Percentiles rank a stretch among this genome's conserved stretches.
Conservation (phyloP, 2,113 vertebrate genomes). For the Phaethornis superciliosus region DNA sequence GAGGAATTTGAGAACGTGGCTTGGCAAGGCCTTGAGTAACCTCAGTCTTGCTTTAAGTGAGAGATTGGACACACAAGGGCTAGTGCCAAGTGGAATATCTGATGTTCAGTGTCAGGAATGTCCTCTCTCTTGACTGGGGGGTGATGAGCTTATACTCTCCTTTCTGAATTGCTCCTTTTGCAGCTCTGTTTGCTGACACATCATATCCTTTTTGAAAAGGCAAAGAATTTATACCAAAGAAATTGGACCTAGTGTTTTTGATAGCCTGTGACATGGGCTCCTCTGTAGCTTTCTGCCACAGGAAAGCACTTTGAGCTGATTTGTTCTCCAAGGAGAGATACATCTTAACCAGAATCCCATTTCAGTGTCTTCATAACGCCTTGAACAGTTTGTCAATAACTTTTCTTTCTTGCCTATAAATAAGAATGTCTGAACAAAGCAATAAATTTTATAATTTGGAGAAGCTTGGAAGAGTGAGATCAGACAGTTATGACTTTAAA, state of each 20-base stretch:
- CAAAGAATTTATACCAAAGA: background rate
- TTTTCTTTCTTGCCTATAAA: background rate
- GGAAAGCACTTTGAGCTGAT: background rate
- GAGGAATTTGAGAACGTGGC: background rate
- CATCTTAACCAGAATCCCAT: background rate
- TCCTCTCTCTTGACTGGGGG: background rate
- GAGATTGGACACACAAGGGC: background rate
- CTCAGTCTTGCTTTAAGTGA: background rate
- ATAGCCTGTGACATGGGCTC: background rate
- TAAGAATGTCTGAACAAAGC: background rate
- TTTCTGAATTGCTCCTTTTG: background rate
- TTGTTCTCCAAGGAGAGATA: background rate
- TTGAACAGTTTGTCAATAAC: background rate
- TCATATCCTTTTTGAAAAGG: background rate
- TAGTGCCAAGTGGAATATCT: background rate
- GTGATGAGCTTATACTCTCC: background rate
- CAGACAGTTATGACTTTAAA: slow-evolving; percentile 28
- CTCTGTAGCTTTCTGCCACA: background rate
- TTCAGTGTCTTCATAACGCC: background rate
- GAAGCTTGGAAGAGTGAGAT: slow-evolving; percentile 14
- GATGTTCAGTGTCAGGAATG: background rate
- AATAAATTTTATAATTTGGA: slow-evolving; percentile 36
- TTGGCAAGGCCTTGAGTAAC: background rate
- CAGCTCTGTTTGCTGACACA: background rate
- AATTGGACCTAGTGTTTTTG: background rate